Conservation (phyloP, 2,888 invertebrate genomes). For the Eilema caniola region DNA sequence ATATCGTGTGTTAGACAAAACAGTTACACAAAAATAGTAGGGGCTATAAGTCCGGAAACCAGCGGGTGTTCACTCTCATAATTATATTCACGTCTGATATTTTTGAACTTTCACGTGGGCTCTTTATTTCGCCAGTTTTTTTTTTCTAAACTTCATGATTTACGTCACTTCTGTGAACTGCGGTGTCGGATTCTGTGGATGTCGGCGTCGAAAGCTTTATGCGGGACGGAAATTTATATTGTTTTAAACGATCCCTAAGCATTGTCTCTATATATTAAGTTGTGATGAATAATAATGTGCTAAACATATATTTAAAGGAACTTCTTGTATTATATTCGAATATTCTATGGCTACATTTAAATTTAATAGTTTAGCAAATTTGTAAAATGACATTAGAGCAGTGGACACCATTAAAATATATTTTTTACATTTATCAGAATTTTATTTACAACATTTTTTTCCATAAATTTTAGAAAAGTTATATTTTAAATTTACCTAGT, state of each 20-base stretch:
- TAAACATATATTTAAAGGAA: constrained; percentile 21
- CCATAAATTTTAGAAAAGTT: too few relatives aligned
- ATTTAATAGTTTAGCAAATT: neutral
- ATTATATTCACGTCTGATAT: constrained; percentile 86
- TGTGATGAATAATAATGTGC: constrained; percentile 43
- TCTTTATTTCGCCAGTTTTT: constrained; percentile 80
- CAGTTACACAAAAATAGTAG: constrained; percentile 64
- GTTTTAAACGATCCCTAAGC: constrained; percentile 75
- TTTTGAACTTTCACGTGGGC: constrained; percentile 85
- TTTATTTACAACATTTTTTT: neutral
- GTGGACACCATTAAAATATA: neutral
- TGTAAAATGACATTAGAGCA: constrained; percentile 5
- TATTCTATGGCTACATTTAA: neutral
- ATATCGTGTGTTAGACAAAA: constrained; percentile 37
- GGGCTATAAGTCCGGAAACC: constrained; percentile 75
- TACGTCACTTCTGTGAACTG: constrained; percentile 74
- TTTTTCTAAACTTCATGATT: constrained; percentile 84
- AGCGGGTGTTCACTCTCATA: constrained; percentile 83
- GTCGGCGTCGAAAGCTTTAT: constrained; percentile 84
- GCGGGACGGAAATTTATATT: constrained; percentile 76
- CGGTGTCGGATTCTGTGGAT: constrained; percentile 75
- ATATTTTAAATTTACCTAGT: too few relatives aligned
- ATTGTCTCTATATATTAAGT: constrained; percentile 60
- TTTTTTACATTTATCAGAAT: neutral
- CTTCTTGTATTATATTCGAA: neutral